Conservation (phyloP, 1,140 invertebrate species). For the Scaptomyza montana region DNA sequence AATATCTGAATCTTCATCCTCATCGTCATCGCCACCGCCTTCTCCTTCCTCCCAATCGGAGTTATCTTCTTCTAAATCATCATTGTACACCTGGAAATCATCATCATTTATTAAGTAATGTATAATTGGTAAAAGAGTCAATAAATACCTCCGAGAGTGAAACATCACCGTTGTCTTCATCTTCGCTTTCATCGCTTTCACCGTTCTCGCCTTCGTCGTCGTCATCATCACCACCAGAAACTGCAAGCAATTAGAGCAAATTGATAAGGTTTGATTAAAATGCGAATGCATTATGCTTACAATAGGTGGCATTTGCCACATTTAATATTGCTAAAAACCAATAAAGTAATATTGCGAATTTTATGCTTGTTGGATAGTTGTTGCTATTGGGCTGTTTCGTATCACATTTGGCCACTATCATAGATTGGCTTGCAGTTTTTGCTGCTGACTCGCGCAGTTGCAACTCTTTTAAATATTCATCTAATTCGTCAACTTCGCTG, state of each 20-base stretch:
- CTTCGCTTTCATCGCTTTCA: conserved; percentile 86
- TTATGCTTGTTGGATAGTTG: conserved; percentile 31
- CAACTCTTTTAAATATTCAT: conserved; percentile 80
- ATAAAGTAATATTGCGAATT: conserved; percentile 79
- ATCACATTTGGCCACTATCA: conserved; percentile 33
- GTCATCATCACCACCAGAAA: conserved; percentile 85
- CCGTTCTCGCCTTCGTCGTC: conserved; percentile 77
- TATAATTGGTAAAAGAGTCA: conserved; percentile 76
- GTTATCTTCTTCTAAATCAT: conserved; percentile 82
- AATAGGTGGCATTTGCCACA: conserved; percentile 76
- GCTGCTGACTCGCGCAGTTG: conserved; percentile 58
- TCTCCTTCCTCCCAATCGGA: conserved; percentile 81
- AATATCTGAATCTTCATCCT: conserved; percentile 84
- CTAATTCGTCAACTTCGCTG: conserved; percentile 76
- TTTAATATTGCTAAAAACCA: conserved; percentile 82
- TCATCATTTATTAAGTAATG: conserved; percentile 4
- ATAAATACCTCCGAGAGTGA: conserved; percentile 85
- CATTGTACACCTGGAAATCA: conserved; percentile 72
- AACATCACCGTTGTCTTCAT: conserved; percentile 86
- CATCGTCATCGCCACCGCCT: conserved; percentile 78
- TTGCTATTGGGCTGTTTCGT: conserved; percentile 22
- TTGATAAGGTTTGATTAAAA: conserved; percentile 14
- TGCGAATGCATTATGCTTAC: conserved; percentile 68
- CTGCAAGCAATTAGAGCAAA: conserved; percentile 70
- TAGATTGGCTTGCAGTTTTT: conserved; percentile 31